Evolutionary conservation across 2,797 vertebrate genomes (phyloP).

Genomic region (Enteromius treurensis): DNA sequence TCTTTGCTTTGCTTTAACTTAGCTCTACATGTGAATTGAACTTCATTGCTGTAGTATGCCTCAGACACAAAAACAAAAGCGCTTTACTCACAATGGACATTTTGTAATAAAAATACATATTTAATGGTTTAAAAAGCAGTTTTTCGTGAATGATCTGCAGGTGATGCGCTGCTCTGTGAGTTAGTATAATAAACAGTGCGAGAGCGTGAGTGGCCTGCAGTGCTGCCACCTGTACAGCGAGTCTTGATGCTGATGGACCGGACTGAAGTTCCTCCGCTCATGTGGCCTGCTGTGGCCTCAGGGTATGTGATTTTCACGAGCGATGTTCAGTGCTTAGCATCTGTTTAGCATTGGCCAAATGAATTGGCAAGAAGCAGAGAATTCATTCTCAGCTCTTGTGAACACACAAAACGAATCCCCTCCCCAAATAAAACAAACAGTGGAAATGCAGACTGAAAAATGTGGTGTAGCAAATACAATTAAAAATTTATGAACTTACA

Average conservation of each 20-base stretch:
- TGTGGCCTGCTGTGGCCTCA: conserved; percentile 44
- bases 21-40: neutral
- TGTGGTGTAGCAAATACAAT: neutral
- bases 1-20: neutral
- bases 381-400: conserved; percentile 10
- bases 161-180: conserved; percentile 33
- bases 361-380: conserved; percentile 14
- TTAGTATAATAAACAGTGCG: conserved; percentile 48
- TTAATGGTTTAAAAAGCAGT: neutral
- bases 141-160: conserved; percentile 51
- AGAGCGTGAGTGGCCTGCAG: conserved; percentile 44
- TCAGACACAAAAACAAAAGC: neutral
- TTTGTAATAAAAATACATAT: conserved; percentile 12
- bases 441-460: neutral
- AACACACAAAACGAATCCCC: conserved; percentile 4
- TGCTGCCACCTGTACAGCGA: conserved; percentile 44
- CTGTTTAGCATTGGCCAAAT: conserved; percentile 41
- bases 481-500: neutral
- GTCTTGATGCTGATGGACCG: conserved; percentile 36
- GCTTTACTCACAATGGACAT: neutral
- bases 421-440: neutral
- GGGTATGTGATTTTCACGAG: conserved; percentile 45
- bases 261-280: conserved; percentile 24
- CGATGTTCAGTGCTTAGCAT: conserved; percentile 54
- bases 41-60: neutral